Evolutionary conservation across 2,113 vertebrate species (phyloP).

Genomic region (Piaya cayana): DNA sequence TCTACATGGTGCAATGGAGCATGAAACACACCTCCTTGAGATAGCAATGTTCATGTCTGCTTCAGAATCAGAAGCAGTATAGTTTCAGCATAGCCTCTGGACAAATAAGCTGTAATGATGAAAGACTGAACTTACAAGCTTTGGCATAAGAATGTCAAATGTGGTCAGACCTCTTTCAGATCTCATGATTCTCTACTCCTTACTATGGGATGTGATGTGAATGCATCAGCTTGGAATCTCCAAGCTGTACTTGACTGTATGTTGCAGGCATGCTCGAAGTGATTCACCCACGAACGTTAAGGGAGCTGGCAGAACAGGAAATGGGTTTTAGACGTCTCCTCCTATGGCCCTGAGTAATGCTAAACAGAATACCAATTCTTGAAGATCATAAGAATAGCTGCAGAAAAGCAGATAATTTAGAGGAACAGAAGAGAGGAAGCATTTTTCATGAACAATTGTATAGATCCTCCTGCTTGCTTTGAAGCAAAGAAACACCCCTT

Average conservation of each 20-base stretch:
- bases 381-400: neutral
- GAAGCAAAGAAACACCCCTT: neutral
- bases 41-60: neutral
- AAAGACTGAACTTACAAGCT: neutral
- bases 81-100: neutral
- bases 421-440: neutral
- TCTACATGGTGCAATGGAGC: neutral
- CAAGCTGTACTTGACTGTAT: neutral
- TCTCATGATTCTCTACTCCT: neutral
- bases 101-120: neutral
- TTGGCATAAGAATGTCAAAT: neutral
- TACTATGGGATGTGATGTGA: neutral
- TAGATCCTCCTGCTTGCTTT: neutral
- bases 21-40: neutral
- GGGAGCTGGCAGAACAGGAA: neutral
- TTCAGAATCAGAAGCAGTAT: neutral
- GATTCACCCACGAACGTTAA: neutral
- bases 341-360: neutral
- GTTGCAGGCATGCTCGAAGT: neutral
- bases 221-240: neutral
- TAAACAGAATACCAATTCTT: neutral
- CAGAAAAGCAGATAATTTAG: neutral
- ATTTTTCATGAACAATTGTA: neutral
- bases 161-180: neutral
- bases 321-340: neutral